Evolutionary conservation across 2,797 vertebrate genomes (phyloP).

Genomic region (Poeciliopsis paucimaculata): DNA sequence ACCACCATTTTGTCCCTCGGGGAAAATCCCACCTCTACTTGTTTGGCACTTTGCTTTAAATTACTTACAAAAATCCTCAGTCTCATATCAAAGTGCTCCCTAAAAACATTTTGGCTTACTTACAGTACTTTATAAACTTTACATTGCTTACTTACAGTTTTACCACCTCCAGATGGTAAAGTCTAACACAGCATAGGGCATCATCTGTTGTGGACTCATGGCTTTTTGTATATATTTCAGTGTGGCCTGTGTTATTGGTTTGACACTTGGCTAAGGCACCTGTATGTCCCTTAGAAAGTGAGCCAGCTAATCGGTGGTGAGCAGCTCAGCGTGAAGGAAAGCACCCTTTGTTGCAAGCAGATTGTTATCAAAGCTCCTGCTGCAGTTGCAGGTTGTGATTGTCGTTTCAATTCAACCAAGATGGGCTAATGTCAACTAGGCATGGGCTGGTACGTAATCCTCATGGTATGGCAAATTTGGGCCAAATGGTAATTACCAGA

Average conservation of each 20-base stretch:
- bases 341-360: constrained; percentile 65
- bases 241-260: constrained; percentile 51
- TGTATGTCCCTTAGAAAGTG: constrained; percentile 56
- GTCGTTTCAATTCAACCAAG: constrained; percentile 59
- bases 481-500: neutral
- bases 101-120: constrained; percentile 33
- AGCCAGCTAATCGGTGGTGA: constrained; percentile 46
- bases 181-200: constrained; percentile 50
- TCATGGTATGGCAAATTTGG: neutral
- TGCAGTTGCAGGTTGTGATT: constrained; percentile 65
- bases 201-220: constrained; percentile 56
- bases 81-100: constrained; percentile 40
- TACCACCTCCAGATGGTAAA: constrained; percentile 18
- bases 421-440: constrained; percentile 12
- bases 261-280: constrained; percentile 74
- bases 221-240: constrained; percentile 60
- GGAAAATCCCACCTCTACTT: constrained; percentile 48
- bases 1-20: constrained; percentile 24
- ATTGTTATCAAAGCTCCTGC: constrained; percentile 50
- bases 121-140: constrained; percentile 43
- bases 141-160: constrained; percentile 38
- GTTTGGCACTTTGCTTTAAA: constrained; percentile 62
- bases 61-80: constrained; percentile 33
- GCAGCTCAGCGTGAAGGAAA: constrained; percentile 60
- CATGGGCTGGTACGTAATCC: constrained; percentile 3